Conservation (phyloP, 1,140 invertebrate genomes). For the Drosophila punjabiensis region DNA sequence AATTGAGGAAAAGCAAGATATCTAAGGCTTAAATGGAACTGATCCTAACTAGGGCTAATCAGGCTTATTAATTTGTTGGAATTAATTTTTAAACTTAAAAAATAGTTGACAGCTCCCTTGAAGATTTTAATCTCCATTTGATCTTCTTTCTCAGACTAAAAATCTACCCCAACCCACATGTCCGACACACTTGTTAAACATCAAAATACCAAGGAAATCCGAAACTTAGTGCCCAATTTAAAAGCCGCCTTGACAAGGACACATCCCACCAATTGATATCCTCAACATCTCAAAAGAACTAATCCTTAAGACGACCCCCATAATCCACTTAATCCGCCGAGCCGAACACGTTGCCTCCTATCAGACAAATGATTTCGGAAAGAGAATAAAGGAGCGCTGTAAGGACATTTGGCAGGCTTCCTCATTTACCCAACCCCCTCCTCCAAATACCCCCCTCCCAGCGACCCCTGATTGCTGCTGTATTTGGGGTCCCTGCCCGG, state of each 20-base stretch:
- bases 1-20: neutral
- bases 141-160: neutral
- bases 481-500: slow-evolving; percentile 25
- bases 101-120: too few relatives aligned
- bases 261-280: slow-evolving; percentile 25
- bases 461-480: slow-evolving; percentile 34
- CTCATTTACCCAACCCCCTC: slow-evolving; percentile 5
- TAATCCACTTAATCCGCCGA: slow-evolving; percentile 56
- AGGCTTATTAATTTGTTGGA: neutral
- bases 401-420: slow-evolving; percentile 36
- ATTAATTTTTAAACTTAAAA: neutral
- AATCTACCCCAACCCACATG: neutral
- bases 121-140: neutral
- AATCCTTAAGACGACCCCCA: slow-evolving; percentile 46
- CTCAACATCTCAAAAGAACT: slow-evolving; percentile 26
- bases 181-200: slow-evolving; percentile 22
- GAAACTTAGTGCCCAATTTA: slow-evolving; percentile 7
- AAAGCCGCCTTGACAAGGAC: slow-evolving; percentile 13
- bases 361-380: slow-evolving; percentile 44
- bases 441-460: too few relatives aligned
- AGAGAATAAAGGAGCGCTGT: slow-evolving; percentile 14
- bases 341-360: slow-evolving; percentile 37
- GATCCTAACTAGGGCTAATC: neutral
- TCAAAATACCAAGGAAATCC: slow-evolving; percentile 2
- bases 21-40: neutral